These are phyloP conservation scores for Pyrocephalus nanus DNA, from an alignment of 2,797 vertebrate genomes.

Conservation along the genomic window DNA sequence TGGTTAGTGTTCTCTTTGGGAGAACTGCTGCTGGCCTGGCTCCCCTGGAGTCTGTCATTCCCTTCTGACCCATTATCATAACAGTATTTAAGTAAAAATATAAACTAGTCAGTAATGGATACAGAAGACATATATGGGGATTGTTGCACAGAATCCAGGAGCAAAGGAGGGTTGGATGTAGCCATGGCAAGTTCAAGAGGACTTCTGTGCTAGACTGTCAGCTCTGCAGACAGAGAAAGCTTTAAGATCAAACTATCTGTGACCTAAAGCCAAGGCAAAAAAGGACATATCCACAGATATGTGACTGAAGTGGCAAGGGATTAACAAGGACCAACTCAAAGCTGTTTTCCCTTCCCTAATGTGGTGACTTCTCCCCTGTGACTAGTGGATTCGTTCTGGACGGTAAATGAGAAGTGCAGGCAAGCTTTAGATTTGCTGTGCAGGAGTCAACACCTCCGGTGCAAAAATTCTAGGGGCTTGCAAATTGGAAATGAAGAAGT, in stretches of 20 bases:
- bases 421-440: constrained; percentile 8
- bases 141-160: not conserved
- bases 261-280: not conserved
- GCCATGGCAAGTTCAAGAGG: not conserved
- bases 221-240: not conserved
- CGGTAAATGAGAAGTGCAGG: constrained; percentile 20
- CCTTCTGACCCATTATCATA: not conserved
- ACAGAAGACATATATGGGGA: not conserved
- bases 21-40: not conserved
- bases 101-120: not conserved
- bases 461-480: constrained; percentile 3
- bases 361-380: not conserved
- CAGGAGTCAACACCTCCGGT: constrained; percentile 16
- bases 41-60: not conserved
- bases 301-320: not conserved
- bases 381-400: constrained; percentile 1
- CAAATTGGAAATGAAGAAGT: not conserved
- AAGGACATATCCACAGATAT: not conserved
- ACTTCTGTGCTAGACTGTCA: not conserved
- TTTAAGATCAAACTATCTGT: not conserved
- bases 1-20: not conserved
- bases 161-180: not conserved
- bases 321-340: not conserved
- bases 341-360: not conserved
- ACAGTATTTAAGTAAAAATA: not conserved